phyloP scores from a whole-genome alignment of 2,797 vertebrate genomes.

The Telmatherina bonti region DNA sequence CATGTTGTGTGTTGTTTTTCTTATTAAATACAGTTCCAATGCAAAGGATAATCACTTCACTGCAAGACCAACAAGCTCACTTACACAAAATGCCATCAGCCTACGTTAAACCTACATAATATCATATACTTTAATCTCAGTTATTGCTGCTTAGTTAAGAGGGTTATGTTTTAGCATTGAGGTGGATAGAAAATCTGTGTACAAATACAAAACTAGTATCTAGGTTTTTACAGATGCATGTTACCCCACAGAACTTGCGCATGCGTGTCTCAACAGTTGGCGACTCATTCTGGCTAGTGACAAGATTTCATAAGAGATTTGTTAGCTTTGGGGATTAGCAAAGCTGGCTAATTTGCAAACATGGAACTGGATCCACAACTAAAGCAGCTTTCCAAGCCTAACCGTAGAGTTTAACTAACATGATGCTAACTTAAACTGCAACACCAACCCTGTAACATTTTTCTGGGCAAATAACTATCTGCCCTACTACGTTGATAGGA shows the following conservation, averaged over 20 bases:
- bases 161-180: not conserved
- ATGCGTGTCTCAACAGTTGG: not conserved
- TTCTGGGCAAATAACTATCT: not conserved
- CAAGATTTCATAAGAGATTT: slow-evolving; percentile 18
- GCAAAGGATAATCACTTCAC: not conserved
- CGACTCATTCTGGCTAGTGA: not conserved
- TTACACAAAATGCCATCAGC: not conserved
- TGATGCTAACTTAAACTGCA: not conserved
- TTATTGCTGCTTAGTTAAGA: not conserved
- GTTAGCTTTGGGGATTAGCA: slow-evolving; percentile 3
- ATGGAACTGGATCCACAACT: slow-evolving; percentile 30
- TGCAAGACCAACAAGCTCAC: not conserved
- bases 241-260: not conserved
- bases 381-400: not conserved
- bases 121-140: not conserved
- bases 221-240: not conserved
- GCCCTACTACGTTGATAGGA: not conserved
- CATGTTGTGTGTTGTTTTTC: no score
- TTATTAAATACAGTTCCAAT: no score
- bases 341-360: slow-evolving; percentile 24
- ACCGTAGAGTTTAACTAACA: not conserved
- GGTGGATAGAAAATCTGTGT: not conserved
- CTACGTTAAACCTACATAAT: not conserved
- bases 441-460: not conserved
- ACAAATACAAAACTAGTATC: not conserved